A percentile compares a stretch with the other conserved stretches of the same genome.
Conservation (phyloP, 2,113 vertebrate genomes). For the Mirza zaza region DNA sequence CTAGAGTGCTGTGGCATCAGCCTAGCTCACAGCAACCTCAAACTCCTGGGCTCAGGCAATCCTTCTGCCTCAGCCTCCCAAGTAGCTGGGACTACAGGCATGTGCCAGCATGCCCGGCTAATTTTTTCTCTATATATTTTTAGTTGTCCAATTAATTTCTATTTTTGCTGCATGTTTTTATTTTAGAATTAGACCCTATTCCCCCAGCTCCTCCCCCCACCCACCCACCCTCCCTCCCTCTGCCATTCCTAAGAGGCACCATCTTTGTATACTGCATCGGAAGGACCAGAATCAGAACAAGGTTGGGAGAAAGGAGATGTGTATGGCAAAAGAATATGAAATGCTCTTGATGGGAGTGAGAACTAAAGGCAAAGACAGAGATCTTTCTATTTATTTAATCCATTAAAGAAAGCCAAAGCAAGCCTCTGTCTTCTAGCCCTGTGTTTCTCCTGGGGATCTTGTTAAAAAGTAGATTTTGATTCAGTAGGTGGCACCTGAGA, state of each 20-base stretch:
- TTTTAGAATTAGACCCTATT: background rate
- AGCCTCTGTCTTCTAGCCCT: background rate
- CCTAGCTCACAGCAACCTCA: no score
- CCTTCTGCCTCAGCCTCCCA: no score
- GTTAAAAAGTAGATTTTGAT: background rate
- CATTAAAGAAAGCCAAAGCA: background rate
- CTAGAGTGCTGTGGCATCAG: no score
- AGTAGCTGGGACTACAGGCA: no score
- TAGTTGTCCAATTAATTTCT: no score
- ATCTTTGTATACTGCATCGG: background rate
- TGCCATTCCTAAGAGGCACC: background rate
- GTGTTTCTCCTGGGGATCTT: background rate
- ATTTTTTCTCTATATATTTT: no score
- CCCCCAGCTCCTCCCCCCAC: no score
- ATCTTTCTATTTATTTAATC: background rate
- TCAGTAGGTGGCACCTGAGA: background rate
- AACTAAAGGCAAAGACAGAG: background rate
- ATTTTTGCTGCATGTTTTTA: background rate
- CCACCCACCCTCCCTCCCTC: no score
- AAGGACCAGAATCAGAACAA: background rate
- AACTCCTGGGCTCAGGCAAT: no score
- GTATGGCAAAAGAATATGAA: background rate
- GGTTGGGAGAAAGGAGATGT: background rate
- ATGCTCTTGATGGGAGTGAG: background rate
- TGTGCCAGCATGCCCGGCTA: no score